Base-by-base conservation (phyloP, 2,113 vertebrate species). In the Verasper variegatus region DNA sequence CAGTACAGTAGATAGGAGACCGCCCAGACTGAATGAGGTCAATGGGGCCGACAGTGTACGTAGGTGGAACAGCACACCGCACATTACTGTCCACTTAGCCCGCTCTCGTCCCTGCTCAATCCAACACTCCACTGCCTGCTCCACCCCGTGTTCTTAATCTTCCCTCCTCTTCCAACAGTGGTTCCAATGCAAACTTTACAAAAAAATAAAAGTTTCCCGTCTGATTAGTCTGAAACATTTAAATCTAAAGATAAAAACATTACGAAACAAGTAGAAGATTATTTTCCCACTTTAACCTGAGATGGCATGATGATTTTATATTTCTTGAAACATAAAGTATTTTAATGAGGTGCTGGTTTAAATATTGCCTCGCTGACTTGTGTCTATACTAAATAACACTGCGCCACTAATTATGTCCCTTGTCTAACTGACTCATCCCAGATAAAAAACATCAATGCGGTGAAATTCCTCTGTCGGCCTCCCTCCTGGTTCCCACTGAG, bases 11-110 rank as follows among this genome's bases (percentile, higher is more conserved):
- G 62, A 87, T 78, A 60, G 80, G 77, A 81, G 84, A 81, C 70
- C 75, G 86, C 83, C 81, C 85, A 85, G 84, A 89, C 86, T 89
- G 85, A 88, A 85, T 83, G 83, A 82, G 85, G 87, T 85, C 82
- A 86, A 86, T 21, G 80, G 71, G 83, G 70, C 68, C 65, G 80
- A 85, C 78, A 45, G 68, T 10, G 58, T 31, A 80, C 35, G 82
- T 81, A 88, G 81, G 83, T 74, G 86, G 83, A 80, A 64, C 67
- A 67, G 82, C 67, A 54, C 78, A 82, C 54, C 6, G 27, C 83
- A 79, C 60, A 87, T 90, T 83, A 87, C 82, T 51, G 77, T 78
- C 82, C 87, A 89, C 80, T 90, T 86, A 84, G 73, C 77, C 80
- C 51, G 64, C 71, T 81, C 69, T 81, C 51, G 2, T 75, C 27